Evolutionary conservation across 2,888 invertebrate species (phyloP), one percentile per base, ranked within the genome.

Genomic region (Erpobdella octoculata): DNA sequence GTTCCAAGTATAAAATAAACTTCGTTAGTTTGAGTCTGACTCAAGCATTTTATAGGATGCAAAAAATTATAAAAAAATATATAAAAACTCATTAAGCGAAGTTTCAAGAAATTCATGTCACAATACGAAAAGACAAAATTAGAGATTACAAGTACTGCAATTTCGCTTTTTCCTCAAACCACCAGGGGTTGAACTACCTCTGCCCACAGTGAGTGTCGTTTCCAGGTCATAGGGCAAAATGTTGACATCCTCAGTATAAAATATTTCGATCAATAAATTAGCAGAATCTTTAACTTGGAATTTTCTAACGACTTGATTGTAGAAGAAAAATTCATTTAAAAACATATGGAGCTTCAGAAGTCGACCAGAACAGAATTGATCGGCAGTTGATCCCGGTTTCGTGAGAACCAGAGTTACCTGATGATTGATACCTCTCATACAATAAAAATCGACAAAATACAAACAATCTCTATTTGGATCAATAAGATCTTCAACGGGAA

Each of bases 391-490:
- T 9, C 53, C 37, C 18, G n/a, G 21, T 35, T 46, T 58, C 12
- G 73, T 71, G 36, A 73, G 6, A 8, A 73, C 73, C 31, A 73
- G 31, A 8, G 73, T 73, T 31, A 73, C 71, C 41, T 73, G 66
- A 21, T 73, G 73, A 9, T 9, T 33, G n/a, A n/a, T 18, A n/a
- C 41, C 68, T 8, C 61, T 15, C 72, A 69, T 69, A 48, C 72
- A 72, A 31, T 69, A 72, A 66, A 69, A 72, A 59, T 72, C 72
- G 5, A 69, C 58, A 33, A 72, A 72, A 41, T 72, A 72, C 37
- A 72, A 36, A 33, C 69, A 69, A 31, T 35, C n/a, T n/a, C n/a
- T 9, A n/a, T 62, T 18, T 8, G 35, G 33, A 62, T 62, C 33
- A 9, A 70, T n/a, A 2, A 70, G n/a, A 6, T 36, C 12, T 4